Conservation (phyloP, 2,888 invertebrate genomes). For the Nomada fabriciana region DNA sequence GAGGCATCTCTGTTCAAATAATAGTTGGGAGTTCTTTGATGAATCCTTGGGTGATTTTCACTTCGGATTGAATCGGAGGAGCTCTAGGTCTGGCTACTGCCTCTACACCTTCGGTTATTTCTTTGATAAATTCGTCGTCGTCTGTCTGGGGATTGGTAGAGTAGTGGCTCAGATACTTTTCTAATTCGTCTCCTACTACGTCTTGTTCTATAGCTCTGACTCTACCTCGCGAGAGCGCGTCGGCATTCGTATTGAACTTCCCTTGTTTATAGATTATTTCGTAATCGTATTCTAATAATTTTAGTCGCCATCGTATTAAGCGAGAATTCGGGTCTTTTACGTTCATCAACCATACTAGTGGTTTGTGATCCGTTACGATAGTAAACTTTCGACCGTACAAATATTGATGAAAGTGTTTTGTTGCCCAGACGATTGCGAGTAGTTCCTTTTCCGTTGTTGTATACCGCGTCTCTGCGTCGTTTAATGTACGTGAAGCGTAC, state of each 20-base stretch:
- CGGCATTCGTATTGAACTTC: conserved; percentile 43
- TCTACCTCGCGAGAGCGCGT: conserved; percentile 26
- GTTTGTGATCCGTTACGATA: conserved; percentile 54
- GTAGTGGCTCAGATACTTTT: background rate
- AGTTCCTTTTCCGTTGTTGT: conserved; percentile 28
- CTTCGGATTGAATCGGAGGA: background rate
- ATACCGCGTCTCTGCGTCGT: background rate
- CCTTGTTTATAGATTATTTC: conserved; percentile 40
- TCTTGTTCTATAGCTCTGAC: background rate
- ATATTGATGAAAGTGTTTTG: conserved; percentile 52
- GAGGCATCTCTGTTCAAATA: background rate
- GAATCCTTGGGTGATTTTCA: background rate
- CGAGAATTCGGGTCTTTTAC: conserved; percentile 36
- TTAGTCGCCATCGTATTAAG: conserved; percentile 41
- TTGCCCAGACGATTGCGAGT: conserved; percentile 41
- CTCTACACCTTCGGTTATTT: background rate
- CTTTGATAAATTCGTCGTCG: conserved; percentile 8
- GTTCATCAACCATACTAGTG: conserved; percentile 46
- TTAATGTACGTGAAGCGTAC: conserved; percentile 13
- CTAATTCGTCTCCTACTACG: background rate
- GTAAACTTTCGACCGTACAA: conserved; percentile 54
- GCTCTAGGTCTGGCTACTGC: background rate
- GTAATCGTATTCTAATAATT: conserved; percentile 49
- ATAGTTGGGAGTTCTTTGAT: background rate
- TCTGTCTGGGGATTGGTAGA: background rate